Base-by-base conservation (phyloP, 2,888 invertebrate genomes). In the Zootermopsis nevadensis region DNA sequence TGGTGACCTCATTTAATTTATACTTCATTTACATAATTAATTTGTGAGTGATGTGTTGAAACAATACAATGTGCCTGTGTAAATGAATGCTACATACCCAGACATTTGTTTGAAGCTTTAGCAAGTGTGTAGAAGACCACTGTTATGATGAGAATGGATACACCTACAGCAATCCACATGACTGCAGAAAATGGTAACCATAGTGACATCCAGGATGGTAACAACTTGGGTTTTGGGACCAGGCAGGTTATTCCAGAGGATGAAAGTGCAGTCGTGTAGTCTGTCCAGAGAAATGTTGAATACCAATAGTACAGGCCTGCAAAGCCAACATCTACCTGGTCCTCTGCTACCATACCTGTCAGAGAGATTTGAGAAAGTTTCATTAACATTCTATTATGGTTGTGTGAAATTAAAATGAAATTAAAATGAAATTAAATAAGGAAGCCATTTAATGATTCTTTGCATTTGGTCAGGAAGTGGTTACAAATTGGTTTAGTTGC, bases 171-270 rank as follows among this genome's bases (percentile, higher is more conserved):
- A 42, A 19, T 8, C 77, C 77, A 77, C 42, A 77, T 42, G 24
- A 30, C 30, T 12, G 24, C 12, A 27, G 48, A 33, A n/a, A 77
- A 77, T 27, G 77, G 77, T 27, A 69, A 42, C 27, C 22, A 77
- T 24, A 42, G 77, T 24, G 30, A n/a, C 38, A 77, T 38, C 77
- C 77, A 77, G 4, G n/a, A 7, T 8, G 77, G 77, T 30, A 77
- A 10, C 77, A 48, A 19, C 30, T 77, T 77, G 30, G 77, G 77
- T 30, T 77, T 77, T 15, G 77, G 77, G 6, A 30, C 42, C 38
- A 77, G 24, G 77, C 77, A 77, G 12, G 77, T 77, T 0, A 77
- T 12, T 3, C 27, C 77, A n/a, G 27, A 15, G 4, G 2, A 22
- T n/a, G 12, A 42, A n/a, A 15, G 10, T 3, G 27, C 15, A 15